These are phyloP conservation scores for Moxostoma hubbsi DNA, from an alignment of 2,797 vertebrate genomes.

Conservation along the genomic window DNA sequence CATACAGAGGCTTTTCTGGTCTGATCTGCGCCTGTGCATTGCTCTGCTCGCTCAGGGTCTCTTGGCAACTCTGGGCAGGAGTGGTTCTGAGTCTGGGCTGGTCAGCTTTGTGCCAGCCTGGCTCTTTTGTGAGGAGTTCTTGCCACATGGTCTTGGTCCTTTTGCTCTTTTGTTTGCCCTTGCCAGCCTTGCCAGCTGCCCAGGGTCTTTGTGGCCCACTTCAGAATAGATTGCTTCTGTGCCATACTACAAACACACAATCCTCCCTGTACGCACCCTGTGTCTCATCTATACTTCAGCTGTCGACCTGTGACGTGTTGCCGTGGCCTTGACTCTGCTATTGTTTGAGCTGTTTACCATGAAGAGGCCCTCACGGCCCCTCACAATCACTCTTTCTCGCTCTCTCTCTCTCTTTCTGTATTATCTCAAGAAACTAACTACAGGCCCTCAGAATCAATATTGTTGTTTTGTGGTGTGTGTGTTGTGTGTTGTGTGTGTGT, in stretches of 20 bases:
- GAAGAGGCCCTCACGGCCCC: slow-evolving; percentile 60
- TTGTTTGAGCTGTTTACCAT: slow-evolving; percentile 62
- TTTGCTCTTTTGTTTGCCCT: slow-evolving; percentile 20
- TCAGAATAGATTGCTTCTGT: slow-evolving; percentile 6
- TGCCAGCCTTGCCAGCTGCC: slow-evolving; percentile 66
- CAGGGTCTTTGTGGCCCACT: slow-evolving; percentile 13
- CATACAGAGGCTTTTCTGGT: too few species aligned
- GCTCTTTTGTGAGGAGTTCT: slow-evolving; percentile 12
- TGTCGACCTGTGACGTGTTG: slow-evolving; percentile 74
- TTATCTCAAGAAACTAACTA: slow-evolving; percentile 25
- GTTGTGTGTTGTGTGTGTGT: slow-evolving; percentile 21
- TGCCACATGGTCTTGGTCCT: background rate
- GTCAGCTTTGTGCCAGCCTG: slow-evolving; percentile 9
- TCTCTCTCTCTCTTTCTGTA: slow-evolving; percentile 51
- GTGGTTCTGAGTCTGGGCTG: background rate
- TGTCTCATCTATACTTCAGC: slow-evolving; percentile 66
- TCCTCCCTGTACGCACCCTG: background rate
- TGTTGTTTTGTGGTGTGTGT: slow-evolving; percentile 13
- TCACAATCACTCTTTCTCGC: slow-evolving; percentile 49
- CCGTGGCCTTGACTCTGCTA: slow-evolving; percentile 66
- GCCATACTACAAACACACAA: slow-evolving; percentile 10
- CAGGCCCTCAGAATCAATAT: slow-evolving; percentile 19
- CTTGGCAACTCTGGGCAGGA: slow-evolving; percentile 15
- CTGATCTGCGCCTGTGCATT: background rate
- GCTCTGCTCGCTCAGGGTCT: background rate